Percentiles rank a stretch among this genome's conserved stretches.
Conservation (phyloP, 2,888 invertebrate species). For the Hirudinaria manillensis region DNA sequence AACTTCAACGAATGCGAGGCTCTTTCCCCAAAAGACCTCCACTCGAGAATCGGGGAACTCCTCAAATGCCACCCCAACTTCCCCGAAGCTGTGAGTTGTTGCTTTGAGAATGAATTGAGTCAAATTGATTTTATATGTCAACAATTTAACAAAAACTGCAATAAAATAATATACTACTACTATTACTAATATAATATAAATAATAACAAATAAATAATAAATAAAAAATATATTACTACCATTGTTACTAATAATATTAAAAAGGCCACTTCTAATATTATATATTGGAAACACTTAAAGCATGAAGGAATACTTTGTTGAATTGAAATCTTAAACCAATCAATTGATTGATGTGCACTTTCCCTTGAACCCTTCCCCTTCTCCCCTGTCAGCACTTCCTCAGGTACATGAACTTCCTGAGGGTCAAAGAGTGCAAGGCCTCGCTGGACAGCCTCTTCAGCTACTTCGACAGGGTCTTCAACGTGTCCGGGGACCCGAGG, state of each 20-base stretch:
- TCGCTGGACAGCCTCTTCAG: slow-evolving; percentile 73
- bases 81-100: slow-evolving; percentile 70
- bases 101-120: not conserved
- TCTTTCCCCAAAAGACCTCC: slow-evolving; percentile 69
- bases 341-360: no score
- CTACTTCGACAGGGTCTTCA: slow-evolving; percentile 64
- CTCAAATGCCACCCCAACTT: slow-evolving; percentile 72
- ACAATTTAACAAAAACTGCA: not conserved
- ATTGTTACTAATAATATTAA: no score
- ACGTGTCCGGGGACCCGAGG: slow-evolving; percentile 48
- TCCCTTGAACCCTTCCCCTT: not conserved
- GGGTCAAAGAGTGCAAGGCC: slow-evolving; percentile 79
- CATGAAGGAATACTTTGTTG: no score
- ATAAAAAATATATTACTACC: no score
- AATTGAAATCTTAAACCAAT: no score
- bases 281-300: no score
- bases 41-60: slow-evolving; percentile 68
- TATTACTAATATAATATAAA: not conserved
- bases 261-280: no score
- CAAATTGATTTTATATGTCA: not conserved
- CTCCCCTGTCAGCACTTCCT: slow-evolving; percentile 71
- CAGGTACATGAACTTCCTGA: slow-evolving; percentile 79
- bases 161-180: not conserved
- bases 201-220: no score
- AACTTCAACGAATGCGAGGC: slow-evolving; percentile 77